Evolutionary conservation across 2,113 vertebrate species (phyloP).

Genomic region (Thymallus thymallus): DNA sequence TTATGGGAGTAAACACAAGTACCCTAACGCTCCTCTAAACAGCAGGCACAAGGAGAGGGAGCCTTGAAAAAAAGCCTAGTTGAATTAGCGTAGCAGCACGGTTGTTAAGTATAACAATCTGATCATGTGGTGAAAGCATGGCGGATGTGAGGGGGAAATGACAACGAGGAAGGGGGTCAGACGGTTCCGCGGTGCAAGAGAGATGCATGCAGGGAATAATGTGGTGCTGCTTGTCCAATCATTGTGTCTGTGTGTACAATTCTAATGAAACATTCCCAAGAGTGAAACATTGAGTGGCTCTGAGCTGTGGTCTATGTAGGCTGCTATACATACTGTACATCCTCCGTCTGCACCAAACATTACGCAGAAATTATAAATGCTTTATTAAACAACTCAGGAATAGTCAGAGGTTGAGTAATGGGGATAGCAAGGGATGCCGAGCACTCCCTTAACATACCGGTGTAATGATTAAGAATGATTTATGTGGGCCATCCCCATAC

Average conservation of each 20-base stretch:
- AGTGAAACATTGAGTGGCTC: neutral
- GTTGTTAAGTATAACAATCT: neutral
- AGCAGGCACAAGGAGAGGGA: neutral
- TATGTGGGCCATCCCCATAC: too few species aligned
- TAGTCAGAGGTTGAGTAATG: too few species aligned
- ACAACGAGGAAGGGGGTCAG: neutral
- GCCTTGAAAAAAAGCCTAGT: neutral
- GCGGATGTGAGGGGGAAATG: neutral
- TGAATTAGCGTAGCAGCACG: neutral
- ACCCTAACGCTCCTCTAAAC: neutral
- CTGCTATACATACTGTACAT: too few species aligned
- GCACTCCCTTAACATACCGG: too few species aligned
- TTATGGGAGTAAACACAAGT: too few species aligned
- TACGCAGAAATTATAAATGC: too few species aligned
- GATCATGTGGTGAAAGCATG: neutral
- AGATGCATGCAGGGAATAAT: neutral
- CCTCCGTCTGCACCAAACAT: too few species aligned
- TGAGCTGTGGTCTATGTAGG: neutral
- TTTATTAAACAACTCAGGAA: too few species aligned
- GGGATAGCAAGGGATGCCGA: too few species aligned
- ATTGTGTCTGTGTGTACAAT: constrained; percentile 4
- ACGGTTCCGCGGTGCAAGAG: neutral
- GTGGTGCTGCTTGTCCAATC: neutral
- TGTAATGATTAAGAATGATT: too few species aligned
- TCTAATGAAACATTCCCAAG: neutral